Evolutionary conservation across 2,113 vertebrate genomes (phyloP), one percentile per base, ranked within the genome.

Genomic region (Zootoca vivipara): DNA sequence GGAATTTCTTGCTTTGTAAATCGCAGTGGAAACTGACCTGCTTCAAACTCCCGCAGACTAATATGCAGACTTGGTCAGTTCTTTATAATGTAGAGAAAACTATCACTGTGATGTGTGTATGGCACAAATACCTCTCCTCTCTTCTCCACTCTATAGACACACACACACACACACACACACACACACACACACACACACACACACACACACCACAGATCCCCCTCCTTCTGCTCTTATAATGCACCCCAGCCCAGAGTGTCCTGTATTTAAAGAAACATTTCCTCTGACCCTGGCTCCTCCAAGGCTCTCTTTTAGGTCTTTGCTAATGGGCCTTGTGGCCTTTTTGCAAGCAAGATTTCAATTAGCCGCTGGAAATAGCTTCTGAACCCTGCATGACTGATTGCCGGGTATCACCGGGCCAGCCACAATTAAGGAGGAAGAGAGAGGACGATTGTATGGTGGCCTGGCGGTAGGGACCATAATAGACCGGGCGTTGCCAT

Each of bases 331-430:
- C 87, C 40, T 78, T 38, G 73, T 78, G 81, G 87, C 87, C 69
- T 77, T 77, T 67, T 88, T 81, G 87, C 87, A 83, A 88, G 81
- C 81, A 83, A 88, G 72, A 88, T 74, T 88, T 88, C 73, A 88
- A 88, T 88, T 88, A 83, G 81, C 40, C 78, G 81, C 87, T 88
- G 87, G 81, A 88, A 88, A 88, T 88, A 88, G 81, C 80, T 56
- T 40, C 87, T 78, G 87, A 88, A 69, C 73, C 73, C 73, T 67
- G n/a, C 33, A n/a, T 77, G 87, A 77, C 87, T 88, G 87, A 88
- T 88, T 88, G 87, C 73, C 70, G 87, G 87, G 81, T 88, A 88
- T 88, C 87, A 78, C 87, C 87, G 13, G 80, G 78, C 40, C 87
- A 78, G 81, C 87, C 87, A 88, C 87, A 88, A 88, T 88, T 83